Conservation (phyloP, 2,113 vertebrate species). For the Vimba vimba region DNA sequence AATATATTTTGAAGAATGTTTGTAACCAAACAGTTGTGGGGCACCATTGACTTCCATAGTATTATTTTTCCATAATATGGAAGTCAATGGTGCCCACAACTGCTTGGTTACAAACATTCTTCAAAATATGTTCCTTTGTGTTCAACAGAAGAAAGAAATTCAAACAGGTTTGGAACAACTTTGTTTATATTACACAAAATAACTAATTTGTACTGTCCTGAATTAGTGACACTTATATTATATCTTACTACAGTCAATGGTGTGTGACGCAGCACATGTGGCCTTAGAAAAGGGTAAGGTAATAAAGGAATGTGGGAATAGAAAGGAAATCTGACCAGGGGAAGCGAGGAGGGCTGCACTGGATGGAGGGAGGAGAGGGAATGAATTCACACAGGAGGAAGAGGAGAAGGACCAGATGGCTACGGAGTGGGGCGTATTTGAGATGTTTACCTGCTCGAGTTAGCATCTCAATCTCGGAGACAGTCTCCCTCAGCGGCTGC, state of each 20-base stretch:
- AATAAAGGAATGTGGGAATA: neutral
- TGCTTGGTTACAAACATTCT: no score
- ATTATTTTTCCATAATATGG: no score
- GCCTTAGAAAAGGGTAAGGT: neutral
- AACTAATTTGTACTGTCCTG: neutral
- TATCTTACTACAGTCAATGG: neutral
- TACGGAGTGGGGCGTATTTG: neutral
- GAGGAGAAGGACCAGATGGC: slow-evolving; percentile 33
- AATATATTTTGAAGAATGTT: no score
- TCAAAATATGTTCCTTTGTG: no score
- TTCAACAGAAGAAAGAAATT: no score
- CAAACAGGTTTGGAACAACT: no score
- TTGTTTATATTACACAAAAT: no score
- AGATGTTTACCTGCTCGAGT: slow-evolving; percentile 75
- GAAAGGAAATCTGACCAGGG: neutral
- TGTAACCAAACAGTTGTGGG: no score
- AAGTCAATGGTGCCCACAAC: no score
- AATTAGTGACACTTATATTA: neutral
- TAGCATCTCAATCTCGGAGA: slow-evolving; percentile 82
- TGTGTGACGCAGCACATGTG: neutral
- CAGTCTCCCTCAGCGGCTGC: slow-evolving; percentile 77
- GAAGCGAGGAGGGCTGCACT: neutral
- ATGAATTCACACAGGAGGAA: slow-evolving; percentile 19
- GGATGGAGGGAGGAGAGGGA: slow-evolving; percentile 11
- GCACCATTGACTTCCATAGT: no score